A percentile compares a stretch with the other conserved stretches of the same genome.
Conservation (phyloP, 2,113 vertebrate genomes). For the Penelope pileata region DNA sequence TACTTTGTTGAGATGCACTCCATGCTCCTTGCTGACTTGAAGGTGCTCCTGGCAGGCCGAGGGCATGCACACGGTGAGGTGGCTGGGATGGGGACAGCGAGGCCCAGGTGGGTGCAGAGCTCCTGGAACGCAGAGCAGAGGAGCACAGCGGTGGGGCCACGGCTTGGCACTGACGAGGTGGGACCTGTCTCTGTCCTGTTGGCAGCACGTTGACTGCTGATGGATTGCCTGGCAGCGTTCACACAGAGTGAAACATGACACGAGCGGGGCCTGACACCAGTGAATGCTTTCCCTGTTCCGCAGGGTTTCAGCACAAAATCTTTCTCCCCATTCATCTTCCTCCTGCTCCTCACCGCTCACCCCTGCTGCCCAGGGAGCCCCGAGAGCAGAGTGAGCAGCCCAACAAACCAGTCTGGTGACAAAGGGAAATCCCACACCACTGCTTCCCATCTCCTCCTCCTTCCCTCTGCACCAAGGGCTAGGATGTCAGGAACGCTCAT, state of each 20-base stretch:
- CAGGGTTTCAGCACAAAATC: neutral
- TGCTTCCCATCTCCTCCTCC: slow-evolving; percentile 41
- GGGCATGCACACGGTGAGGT: rapidly evolving
- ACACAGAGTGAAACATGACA: neutral
- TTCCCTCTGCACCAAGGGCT: slow-evolving; percentile 26
- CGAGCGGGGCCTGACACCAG: neutral
- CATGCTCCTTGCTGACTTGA: neutral
- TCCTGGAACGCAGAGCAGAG: rapidly evolving
- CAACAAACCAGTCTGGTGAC: slow-evolving; percentile 31
- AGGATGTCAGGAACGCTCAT: slow-evolving; percentile 31
- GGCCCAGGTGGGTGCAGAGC: rapidly evolving
- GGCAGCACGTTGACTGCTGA: neutral
- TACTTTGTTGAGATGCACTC: neutral
- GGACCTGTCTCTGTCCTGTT: neutral
- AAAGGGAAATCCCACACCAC: slow-evolving; percentile 14
- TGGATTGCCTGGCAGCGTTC: slow-evolving; percentile 10
- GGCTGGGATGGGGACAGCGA: rapidly evolving
- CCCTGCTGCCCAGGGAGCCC: neutral
- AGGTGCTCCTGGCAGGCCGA: neutral
- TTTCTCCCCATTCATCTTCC: slow-evolving; percentile 13
- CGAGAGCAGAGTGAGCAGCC: neutral
- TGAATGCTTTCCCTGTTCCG: neutral
- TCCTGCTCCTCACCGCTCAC: neutral
- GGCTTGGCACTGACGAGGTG: neutral
- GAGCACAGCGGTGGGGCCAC: neutral